Evolutionary conservation across 2,888 invertebrate species (phyloP).

Genomic region (Prenolepis imparis): DNA sequence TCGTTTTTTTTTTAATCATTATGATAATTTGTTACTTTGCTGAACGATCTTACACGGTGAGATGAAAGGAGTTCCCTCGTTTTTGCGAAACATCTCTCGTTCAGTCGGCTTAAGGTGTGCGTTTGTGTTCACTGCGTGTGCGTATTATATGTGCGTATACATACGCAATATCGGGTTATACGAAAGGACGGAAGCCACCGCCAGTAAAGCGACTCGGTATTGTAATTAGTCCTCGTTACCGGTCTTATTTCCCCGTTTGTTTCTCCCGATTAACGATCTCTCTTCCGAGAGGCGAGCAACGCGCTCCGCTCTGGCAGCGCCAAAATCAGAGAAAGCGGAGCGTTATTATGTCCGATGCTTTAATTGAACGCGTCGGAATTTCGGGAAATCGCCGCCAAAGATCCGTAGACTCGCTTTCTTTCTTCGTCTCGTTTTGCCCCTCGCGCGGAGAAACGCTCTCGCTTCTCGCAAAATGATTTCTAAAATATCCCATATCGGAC

Average conservation of each 20-base stretch:
- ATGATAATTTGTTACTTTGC: not conserved
- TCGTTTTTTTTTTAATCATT: not conserved
- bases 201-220: constrained; percentile 59
- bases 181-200: constrained; percentile 49
- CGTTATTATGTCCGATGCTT: constrained; percentile 51
- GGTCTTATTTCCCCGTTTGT: constrained; percentile 65
- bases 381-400: constrained; percentile 45
- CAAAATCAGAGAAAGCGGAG: constrained; percentile 65
- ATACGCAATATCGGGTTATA: not conserved
- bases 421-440: constrained; percentile 38
- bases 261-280: constrained; percentile 61
- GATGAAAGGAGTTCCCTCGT: not conserved
- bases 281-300: constrained; percentile 43
- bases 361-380: constrained; percentile 55
- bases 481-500: not conserved
- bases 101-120: not conserved
- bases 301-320: constrained; percentile 45
- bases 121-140: no score
- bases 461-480: constrained; percentile 12
- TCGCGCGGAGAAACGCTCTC: constrained; percentile 17
- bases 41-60: not conserved
- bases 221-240: constrained; percentile 67
- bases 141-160: not conserved
- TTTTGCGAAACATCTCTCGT: not conserved
- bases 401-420: constrained; percentile 51